Percentiles rank a stretch among this genome's conserved stretches.
phyloP scores from a whole-genome alignment of 2,888 invertebrate species.

The Lathronympha strigana region DNA sequence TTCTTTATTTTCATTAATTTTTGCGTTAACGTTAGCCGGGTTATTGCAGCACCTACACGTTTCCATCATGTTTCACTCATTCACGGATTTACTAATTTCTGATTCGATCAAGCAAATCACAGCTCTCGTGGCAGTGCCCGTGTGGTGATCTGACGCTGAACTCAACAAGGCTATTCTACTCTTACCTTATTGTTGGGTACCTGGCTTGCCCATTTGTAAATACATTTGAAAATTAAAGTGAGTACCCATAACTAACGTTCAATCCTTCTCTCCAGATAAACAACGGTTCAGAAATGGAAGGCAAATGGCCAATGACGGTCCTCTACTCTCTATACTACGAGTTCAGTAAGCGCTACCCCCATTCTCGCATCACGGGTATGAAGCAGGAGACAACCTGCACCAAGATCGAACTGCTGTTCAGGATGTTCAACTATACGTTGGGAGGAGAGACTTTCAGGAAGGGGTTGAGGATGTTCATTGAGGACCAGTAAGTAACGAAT shows the following conservation, averaged over 20 bases:
- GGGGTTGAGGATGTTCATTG: constrained; percentile 88
- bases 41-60: no score
- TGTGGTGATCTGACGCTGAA: no score
- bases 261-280: constrained; percentile 79
- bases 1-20: no score
- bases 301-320: constrained; percentile 92
- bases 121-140: no score
- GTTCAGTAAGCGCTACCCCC: constrained; percentile 90
- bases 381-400: constrained; percentile 89
- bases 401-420: constrained; percentile 91
- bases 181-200: no score
- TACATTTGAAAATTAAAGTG: background rate
- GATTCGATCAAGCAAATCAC: no score
- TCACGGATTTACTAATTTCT: no score
- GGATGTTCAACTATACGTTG: constrained; percentile 95
- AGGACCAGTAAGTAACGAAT: constrained; percentile 81
- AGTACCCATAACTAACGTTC: background rate
- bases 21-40: no score
- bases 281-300: constrained; percentile 88
- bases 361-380: constrained; percentile 90
- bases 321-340: constrained; percentile 91
- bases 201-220: no score
- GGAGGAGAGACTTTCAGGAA: constrained; percentile 90
- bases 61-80: no score
- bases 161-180: no score